A percentile compares a stretch with the other conserved stretches of the same genome.
Conservation (phyloP, 2,113 vertebrate genomes). For the Athene cunicularia region DNA sequence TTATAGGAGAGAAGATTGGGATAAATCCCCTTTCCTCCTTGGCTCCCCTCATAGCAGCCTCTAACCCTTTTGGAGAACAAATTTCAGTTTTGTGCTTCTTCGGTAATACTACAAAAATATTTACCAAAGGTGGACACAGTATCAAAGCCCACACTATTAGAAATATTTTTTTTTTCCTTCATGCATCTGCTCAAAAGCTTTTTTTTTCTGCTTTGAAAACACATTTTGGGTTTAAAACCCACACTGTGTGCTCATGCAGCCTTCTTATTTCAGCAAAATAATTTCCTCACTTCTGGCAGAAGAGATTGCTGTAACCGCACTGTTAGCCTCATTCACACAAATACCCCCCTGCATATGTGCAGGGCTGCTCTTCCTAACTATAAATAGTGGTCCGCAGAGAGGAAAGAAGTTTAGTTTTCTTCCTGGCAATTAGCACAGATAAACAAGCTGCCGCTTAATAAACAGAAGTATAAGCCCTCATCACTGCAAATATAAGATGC, state of each 20-base stretch:
- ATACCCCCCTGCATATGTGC: neutral
- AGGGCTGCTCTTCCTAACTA: neutral
- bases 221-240: neutral
- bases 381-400: neutral
- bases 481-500: neutral
- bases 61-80: neutral
- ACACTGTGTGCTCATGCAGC: neutral
- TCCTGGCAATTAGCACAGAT: constrained; percentile 29
- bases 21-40: neutral
- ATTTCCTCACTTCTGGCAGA: neutral
- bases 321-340: neutral
- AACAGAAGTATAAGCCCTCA: neutral
- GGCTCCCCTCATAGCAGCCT: neutral
- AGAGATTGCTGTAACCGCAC: neutral
- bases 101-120: neutral
- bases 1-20: neutral
- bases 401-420: constrained; percentile 14
- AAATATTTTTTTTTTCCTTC: fast-evolving
- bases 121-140: neutral
- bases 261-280: neutral
- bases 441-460: constrained; percentile 11
- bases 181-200: neutral
- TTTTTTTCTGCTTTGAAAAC: neutral
- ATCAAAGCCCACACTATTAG: neutral
- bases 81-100: neutral